Conservation (phyloP, 2,888 invertebrate genomes). For the Spisula subtruncata region DNA sequence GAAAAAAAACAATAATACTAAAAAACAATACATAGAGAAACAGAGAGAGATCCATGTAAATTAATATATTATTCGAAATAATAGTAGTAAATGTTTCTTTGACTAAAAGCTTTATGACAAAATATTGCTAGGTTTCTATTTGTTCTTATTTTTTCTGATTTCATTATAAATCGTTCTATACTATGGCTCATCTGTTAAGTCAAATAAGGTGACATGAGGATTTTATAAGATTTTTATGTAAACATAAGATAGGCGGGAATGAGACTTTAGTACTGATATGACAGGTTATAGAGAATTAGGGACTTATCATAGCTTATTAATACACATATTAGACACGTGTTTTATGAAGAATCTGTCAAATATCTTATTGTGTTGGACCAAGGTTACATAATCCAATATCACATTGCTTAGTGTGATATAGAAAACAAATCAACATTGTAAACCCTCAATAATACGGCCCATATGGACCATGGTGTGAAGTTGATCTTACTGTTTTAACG, state of each 20-base stretch:
- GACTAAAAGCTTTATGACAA: too few relatives aligned
- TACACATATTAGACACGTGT: constrained; percentile 33
- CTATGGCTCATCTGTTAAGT: not conserved
- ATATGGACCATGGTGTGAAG: too few relatives aligned
- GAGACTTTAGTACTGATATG: constrained; percentile 26
- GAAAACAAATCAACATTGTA: too few relatives aligned
- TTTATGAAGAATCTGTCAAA: constrained; percentile 30
- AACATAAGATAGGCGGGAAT: not conserved
- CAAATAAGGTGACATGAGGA: not conserved
- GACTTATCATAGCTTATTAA: not conserved
- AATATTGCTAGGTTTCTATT: too few relatives aligned
- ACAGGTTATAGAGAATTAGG: not conserved
- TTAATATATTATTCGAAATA: too few relatives aligned
- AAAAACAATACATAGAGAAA: too few relatives aligned
- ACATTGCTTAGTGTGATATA: not conserved
- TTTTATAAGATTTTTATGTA: constrained; percentile 23
- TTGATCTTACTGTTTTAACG: too few relatives aligned
- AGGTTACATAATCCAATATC: not conserved
- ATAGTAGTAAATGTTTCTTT: too few relatives aligned
- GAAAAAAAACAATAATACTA: too few relatives aligned
- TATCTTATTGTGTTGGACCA: not conserved
- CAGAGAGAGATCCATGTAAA: too few relatives aligned
- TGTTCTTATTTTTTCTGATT: too few relatives aligned
- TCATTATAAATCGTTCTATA: not conserved
- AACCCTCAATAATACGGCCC: too few relatives aligned